Evolutionary conservation across 2,113 vertebrate genomes (phyloP), one percentile per base, ranked within the genome.

Genomic region (Brachyistius frenatus): DNA sequence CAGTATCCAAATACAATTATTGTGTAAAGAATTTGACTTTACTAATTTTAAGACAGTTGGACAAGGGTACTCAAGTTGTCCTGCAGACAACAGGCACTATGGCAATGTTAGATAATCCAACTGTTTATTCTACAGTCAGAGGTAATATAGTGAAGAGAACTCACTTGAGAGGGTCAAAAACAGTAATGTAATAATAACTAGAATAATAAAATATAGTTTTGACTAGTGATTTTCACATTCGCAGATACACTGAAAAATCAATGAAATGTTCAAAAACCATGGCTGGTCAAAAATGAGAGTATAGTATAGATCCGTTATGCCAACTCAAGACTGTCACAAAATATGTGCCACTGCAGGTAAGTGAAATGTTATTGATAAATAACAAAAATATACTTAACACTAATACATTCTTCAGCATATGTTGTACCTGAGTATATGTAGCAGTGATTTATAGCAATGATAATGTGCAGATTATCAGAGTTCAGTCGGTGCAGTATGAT

Each of bases 381-480:
- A 58, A 0, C 30, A 58, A 32, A 39, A 14, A 61, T 47, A 6
- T 68, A 30, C 2, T 41, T 33, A 71, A 11, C 58, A 58, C 57
- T 52, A 60, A 44, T 13, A 44, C 41, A 44, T 44, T 44, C 10
- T 4, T 44, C 41, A 3, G 41, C 13, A 11, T 44, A 11, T 44
- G 41, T 44, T 1, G 35, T 47, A 5, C 5, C 7, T 56, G 10
- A 36, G 41, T 35, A 5, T 60, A 11, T 57, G 30, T 37, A 55
- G 50, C 66, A 23, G 50, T 61, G 54, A 14, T 4, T 58, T 73
- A 56, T 23, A 60, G 47, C n/a, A 63, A 13, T 72, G 16, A n/a
- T 8, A 35, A 53, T 61, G 62, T 73, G 35, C 13, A 67, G 64
- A 72, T 76, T 62, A 65, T 78, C 49, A 80, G 23, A 54, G 53